phyloP scores from a whole-genome alignment of 2,888 invertebrate genomes.

The Cataglyphis cursor region DNA sequence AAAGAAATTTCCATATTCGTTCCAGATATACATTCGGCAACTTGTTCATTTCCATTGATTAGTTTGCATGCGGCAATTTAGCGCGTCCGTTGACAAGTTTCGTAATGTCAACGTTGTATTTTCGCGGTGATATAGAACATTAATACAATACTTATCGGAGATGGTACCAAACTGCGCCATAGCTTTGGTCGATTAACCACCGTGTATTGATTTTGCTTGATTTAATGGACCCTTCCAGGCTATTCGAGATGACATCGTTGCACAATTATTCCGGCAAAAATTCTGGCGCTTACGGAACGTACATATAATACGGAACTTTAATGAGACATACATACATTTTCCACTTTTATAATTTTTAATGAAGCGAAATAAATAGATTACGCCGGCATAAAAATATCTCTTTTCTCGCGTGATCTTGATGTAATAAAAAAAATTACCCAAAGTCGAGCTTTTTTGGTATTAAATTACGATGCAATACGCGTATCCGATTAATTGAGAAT shows the following conservation, averaged over 20 bases:
- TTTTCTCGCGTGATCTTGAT: not conserved
- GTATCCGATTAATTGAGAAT: not conserved
- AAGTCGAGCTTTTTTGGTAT: not conserved
- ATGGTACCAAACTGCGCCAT: not conserved
- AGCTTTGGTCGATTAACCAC: slow-evolving; percentile 24
- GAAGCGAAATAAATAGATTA: not conserved
- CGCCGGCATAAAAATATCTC: not conserved
- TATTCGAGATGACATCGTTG: not conserved
- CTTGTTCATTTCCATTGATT: not conserved
- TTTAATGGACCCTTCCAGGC: not conserved
- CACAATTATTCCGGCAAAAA: not conserved
- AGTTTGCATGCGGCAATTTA: slow-evolving; percentile 23
- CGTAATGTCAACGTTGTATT: slow-evolving; percentile 27
- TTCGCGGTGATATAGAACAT: not conserved
- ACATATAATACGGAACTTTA: not conserved
- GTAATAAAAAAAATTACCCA: not conserved
- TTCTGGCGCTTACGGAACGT: not conserved
- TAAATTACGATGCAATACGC: not conserved
- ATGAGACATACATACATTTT: not conserved
- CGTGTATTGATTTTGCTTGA: slow-evolving; percentile 6
- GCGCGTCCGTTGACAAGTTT: slow-evolving; percentile 1
- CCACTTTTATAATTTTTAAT: not conserved
- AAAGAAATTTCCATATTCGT: slow-evolving; percentile 21
- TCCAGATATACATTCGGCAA: not conserved
- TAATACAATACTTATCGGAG: slow-evolving; percentile 8